phyloP scores from a whole-genome alignment of 2,888 invertebrate species.

The Coenonympha arcania region DNA sequence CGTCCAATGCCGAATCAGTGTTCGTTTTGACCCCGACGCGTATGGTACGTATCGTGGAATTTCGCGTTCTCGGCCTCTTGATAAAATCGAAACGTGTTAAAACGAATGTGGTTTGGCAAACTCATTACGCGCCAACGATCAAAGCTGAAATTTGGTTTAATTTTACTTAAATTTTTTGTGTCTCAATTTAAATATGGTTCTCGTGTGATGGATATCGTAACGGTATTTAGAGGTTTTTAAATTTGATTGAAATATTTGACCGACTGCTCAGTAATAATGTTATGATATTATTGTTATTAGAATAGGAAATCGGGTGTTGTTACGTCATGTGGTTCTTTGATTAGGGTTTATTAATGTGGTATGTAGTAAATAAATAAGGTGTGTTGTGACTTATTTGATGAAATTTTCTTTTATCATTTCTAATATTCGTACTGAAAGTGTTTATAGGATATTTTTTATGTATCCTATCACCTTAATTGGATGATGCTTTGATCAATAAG shows the following conservation, averaged over 20 bases:
- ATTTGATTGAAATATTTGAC: background rate
- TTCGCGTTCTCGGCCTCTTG: constrained; percentile 31
- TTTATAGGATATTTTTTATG: background rate
- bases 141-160: constrained; percentile 8
- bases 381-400: background rate
- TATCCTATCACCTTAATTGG: background rate
- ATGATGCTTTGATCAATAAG: no score
- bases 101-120: constrained; percentile 8
- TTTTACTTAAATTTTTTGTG: background rate
- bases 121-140: constrained; percentile 10
- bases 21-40: constrained; percentile 47
- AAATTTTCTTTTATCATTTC: background rate
- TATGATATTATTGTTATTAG: background rate
- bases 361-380: background rate
- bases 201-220: background rate
- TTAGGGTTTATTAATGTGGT: background rate
- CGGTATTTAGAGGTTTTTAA: background rate
- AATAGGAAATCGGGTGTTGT: background rate
- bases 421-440: no score
- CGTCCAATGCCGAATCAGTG: constrained; percentile 70
- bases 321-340: background rate
- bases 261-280: background rate
- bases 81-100: constrained; percentile 3
- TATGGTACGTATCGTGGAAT: constrained; percentile 39
- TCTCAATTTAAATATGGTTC: background rate